Conservation (phyloP, 2,888 invertebrate species). For the Sarcophaga carnaria region DNA sequence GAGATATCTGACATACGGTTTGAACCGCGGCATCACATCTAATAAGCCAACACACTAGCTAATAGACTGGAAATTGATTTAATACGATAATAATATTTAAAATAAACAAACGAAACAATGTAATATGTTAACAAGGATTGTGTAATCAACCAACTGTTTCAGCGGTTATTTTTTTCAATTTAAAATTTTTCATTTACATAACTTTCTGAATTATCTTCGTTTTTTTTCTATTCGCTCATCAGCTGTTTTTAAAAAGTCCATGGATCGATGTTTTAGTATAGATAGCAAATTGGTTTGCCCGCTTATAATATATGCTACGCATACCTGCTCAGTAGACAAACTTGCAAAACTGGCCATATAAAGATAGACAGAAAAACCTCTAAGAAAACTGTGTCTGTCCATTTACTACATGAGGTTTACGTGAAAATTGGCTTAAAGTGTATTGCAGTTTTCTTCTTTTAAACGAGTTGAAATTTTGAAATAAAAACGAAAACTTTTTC, state of each 20-base stretch:
- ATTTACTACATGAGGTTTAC: background rate
- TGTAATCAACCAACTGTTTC: constrained; percentile 37
- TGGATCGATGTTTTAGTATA: background rate
- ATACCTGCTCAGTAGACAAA: constrained; percentile 8
- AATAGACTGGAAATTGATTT: background rate
- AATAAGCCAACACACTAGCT: too few species aligned
- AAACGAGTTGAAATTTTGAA: constrained; percentile 35
- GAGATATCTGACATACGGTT: too few species aligned
- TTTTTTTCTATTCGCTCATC: background rate
- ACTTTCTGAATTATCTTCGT: constrained; percentile 9
- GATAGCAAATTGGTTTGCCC: background rate
- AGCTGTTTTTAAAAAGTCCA: constrained; percentile 9
- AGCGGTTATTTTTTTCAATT: background rate
- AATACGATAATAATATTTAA: background rate
- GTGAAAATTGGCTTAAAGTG: constrained; percentile 41
- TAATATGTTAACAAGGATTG: constrained; percentile 21
- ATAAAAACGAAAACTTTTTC: constrained; percentile 2
- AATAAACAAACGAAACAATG: background rate
- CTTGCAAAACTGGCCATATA: constrained; percentile 34
- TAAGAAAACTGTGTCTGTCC: background rate
- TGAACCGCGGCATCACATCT: too few species aligned
- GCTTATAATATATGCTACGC: constrained; percentile 27
- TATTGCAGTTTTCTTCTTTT: constrained; percentile 21
- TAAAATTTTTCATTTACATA: constrained; percentile 51
- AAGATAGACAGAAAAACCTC: constrained; percentile 14